These are phyloP conservation scores for Hyaena hyaena DNA, from an alignment of 2,113 vertebrate genomes.

Conservation along the genomic window DNA sequence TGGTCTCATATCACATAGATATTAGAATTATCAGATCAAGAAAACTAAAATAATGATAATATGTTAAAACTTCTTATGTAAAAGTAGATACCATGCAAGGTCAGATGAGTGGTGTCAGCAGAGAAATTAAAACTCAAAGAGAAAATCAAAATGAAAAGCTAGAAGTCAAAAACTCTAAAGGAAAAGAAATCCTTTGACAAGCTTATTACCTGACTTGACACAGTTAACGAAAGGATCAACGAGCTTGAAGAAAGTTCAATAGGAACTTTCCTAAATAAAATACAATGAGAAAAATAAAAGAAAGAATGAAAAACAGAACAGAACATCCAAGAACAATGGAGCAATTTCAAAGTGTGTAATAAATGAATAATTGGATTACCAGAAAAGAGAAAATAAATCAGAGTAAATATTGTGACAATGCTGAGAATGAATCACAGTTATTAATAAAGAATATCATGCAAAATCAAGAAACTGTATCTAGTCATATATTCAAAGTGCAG, in stretches of 20 bases:
- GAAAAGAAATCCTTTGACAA: not conserved
- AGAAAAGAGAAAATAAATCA: not conserved
- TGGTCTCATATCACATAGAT: not conserved
- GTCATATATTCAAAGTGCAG: no score
- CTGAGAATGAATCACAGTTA: not conserved
- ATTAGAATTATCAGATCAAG: no score
- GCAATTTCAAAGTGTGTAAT: not conserved
- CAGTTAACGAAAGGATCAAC: not conserved
- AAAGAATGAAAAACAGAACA: not conserved
- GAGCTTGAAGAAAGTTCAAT: not conserved
- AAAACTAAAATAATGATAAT: not conserved
- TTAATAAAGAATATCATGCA: not conserved
- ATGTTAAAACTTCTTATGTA: not conserved
- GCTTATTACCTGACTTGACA: not conserved
- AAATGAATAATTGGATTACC: not conserved
- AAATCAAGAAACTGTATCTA: no score
- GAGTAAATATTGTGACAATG: no score
- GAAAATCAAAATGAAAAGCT: no score
- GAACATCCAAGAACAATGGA: not conserved
- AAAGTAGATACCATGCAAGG: no score
- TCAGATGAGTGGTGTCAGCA: no score
- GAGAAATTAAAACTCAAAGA: no score
- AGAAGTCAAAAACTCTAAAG: no score
- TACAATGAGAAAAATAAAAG: not conserved
- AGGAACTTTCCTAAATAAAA: no score